phyloP scores from a whole-genome alignment of 1,140 invertebrate genomes.

The Cydia pomonella region DNA sequence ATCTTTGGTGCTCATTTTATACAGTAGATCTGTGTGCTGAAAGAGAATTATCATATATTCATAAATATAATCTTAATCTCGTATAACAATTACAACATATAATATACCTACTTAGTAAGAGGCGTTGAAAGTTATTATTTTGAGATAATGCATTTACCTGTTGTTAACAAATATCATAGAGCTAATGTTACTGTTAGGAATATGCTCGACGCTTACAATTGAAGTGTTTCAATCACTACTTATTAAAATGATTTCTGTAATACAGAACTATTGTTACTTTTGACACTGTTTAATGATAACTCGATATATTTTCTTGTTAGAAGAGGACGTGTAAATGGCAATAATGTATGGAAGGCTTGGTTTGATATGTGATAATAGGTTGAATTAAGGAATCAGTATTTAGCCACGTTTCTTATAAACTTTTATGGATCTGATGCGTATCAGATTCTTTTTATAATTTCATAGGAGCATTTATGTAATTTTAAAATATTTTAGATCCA shows the following conservation, averaged over 20 bases:
- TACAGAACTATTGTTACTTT: slow-evolving; percentile 29
- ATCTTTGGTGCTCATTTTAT: slow-evolving; percentile 51
- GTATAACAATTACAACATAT: slow-evolving; percentile 35
- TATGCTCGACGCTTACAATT: slow-evolving; percentile 39
- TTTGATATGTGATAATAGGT: slow-evolving; percentile 74
- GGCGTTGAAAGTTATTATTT: slow-evolving; percentile 58
- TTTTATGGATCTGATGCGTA: slow-evolving; percentile 46
- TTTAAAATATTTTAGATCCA: slow-evolving; percentile 17
- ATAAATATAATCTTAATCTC: slow-evolving; percentile 35
- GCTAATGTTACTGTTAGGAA: slow-evolving; percentile 48
- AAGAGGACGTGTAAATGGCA: slow-evolving; percentile 35
- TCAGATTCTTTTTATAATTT: slow-evolving; percentile 54
- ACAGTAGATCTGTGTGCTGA: slow-evolving; percentile 47
- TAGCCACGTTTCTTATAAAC: slow-evolving; percentile 48
- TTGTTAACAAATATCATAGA: slow-evolving; percentile 54
- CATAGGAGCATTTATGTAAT: slow-evolving; percentile 71
- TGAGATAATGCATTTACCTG: slow-evolving; percentile 65
- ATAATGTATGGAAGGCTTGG: slow-evolving; percentile 45
- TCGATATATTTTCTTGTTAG: slow-evolving; percentile 29
- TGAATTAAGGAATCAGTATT: slow-evolving; percentile 60
- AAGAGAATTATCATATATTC: slow-evolving; percentile 44
- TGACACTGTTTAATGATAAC: slow-evolving; percentile 23
- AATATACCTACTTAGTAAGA: slow-evolving; percentile 46
- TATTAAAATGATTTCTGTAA: slow-evolving; percentile 33
- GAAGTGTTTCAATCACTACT: slow-evolving; percentile 35